Evolutionary conservation across 2,797 vertebrate species (phyloP).

Genomic region (Rhinoraja longicauda): DNA sequence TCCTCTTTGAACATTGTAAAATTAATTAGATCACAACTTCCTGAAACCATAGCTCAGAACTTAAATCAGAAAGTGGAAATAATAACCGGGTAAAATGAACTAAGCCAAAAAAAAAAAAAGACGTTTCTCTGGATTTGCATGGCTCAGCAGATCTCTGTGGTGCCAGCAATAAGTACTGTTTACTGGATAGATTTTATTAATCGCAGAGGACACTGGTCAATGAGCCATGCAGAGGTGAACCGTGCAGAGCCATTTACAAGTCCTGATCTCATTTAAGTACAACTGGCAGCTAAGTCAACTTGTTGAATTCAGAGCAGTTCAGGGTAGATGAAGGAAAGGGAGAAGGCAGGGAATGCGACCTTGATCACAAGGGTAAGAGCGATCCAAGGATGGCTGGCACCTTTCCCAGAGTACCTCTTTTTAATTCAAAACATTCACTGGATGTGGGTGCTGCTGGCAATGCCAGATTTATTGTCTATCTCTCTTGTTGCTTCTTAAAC

Average conservation of each 20-base stretch:
- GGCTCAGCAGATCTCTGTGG: not conserved
- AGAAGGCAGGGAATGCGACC: not conserved
- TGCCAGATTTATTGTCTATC: too few relatives aligned
- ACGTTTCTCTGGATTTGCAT: not conserved
- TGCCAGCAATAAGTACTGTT: not conserved
- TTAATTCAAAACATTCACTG: too few relatives aligned
- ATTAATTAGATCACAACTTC: not conserved
- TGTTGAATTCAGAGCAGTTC: not conserved
- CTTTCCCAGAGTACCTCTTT: not conserved
- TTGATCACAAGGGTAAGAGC: not conserved
- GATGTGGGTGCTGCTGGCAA: too few relatives aligned
- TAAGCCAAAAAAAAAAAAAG: not conserved
- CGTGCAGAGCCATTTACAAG: not conserved
- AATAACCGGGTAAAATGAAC: not conserved
- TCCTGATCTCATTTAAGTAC: not conserved
- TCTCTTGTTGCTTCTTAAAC: too few relatives aligned
- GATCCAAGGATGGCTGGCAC: not conserved
- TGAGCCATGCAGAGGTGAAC: not conserved
- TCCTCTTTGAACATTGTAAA: slow-evolving; percentile 7
- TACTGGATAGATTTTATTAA: not conserved
- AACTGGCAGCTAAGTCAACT: not conserved
- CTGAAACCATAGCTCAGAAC: slow-evolving; percentile 8
- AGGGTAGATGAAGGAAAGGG: not conserved
- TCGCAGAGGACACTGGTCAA: not conserved
- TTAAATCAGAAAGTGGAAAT: not conserved